Base-by-base conservation (phyloP, 1,140 invertebrate genomes). In the Drosophila rhopaloa region DNA sequence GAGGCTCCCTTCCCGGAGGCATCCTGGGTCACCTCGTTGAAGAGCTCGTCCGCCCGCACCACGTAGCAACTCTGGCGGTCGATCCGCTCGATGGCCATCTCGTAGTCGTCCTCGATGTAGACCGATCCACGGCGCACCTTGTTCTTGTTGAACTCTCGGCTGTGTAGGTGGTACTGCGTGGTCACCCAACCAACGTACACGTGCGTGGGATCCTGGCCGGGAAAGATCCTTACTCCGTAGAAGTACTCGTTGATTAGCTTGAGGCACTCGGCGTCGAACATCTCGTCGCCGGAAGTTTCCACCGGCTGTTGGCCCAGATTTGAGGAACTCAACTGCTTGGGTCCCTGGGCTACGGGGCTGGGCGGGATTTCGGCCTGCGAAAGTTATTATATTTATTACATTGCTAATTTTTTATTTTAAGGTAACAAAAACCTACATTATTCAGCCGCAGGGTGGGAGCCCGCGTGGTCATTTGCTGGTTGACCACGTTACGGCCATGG, bases 141-240 rank as follows among this genome's bases (percentile, higher is more conserved):
- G 79, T 94, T 96, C 84, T 97, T 95, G 90, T 98, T 98, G 93
- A 99, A 99, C 62, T 97, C 95, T 72, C 96, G 96, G n/a, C 96
- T 97, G 84, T 97, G 96, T 37, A 97, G 93, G 92, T 98, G 97
- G 92, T 99, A 99, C 85, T 99, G 98, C 0, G 98, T 98, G 0
- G 98, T 99, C 10, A 99, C 98, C 99, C 99, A 99, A n/a, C 99
- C 99, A 4, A 99, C 96, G 92, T 98, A 99, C 24, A 99, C 97
- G 86, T 99, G 98, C 0, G 97, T 96, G 0, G 98, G 98, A 93
- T 99, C 99, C 93, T 99, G 98, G 54, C 98, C 98, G 41, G 98
- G 98, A 91, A 97, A 99, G 54, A 99, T 97, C 54, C 98, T 93
- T 19, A 96, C 95, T 14, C 97, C 98, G 90, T 99, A 99, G 93